Evolutionary conservation across 2,113 vertebrate species (phyloP).

Genomic region (Mormyrus lacerda): DNA sequence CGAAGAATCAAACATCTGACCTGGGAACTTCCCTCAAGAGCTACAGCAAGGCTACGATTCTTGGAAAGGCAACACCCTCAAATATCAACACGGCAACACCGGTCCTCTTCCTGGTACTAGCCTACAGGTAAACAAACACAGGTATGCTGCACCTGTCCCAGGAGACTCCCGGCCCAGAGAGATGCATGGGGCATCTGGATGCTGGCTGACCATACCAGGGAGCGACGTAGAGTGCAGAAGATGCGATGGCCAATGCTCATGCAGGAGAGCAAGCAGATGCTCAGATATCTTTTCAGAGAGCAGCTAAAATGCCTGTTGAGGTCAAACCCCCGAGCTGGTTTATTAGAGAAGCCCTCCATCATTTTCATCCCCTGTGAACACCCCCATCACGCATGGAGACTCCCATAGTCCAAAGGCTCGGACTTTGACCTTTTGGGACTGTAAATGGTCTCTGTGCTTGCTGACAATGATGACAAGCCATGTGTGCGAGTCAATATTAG

Average conservation of each 20-base stretch:
- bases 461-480: slow-evolving; percentile 5
- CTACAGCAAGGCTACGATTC: neutral
- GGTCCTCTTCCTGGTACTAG: neutral
- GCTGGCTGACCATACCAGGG: neutral
- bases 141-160: neutral
- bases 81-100: neutral
- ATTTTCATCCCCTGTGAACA: slow-evolving; percentile 17
- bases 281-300: neutral
- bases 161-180: neutral
- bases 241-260: neutral
- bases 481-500: slow-evolving; percentile 16
- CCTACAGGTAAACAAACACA: neutral
- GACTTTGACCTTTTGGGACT: slow-evolving; percentile 43
- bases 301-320: neutral
- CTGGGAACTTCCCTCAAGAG: neutral
- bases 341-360: slow-evolving; percentile 29
- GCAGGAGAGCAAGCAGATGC: neutral
- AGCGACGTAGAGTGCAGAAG: neutral
- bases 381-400: slow-evolving; percentile 34
- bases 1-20: neutral
- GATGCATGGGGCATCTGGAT: neutral
- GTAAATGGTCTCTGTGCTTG: slow-evolving; percentile 28
- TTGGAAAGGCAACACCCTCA: neutral
- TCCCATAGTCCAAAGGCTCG: slow-evolving; percentile 39
- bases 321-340: slow-evolving; percentile 1